Percentiles rank a stretch among this genome's conserved stretches.
Conservation (phyloP, 2,797 vertebrate species). For the Eptatretus atami region DNA sequence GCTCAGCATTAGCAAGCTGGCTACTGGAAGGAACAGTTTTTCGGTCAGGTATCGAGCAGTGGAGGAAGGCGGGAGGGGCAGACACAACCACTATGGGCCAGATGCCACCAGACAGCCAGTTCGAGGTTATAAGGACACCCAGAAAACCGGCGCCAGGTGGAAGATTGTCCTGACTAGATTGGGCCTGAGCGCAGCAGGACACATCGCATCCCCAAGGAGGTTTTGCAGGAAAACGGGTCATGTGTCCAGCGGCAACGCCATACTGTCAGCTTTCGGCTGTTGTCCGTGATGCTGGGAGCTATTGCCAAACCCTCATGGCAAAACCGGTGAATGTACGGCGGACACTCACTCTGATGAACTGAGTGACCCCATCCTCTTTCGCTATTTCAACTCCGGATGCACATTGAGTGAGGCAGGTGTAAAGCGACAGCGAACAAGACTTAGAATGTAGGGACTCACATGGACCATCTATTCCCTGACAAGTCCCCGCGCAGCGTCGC, state of each 20-base stretch:
- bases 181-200: constrained; percentile 13
- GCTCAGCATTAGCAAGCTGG: constrained; percentile 16
- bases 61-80: constrained; percentile 13
- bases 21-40: constrained; percentile 11
- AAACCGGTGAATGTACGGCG: constrained; percentile 42
- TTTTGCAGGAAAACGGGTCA: constrained; percentile 15
- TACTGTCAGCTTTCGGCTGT: constrained; percentile 86
- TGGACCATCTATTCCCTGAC: too few relatives aligned
- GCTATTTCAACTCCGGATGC: constrained; percentile 35
- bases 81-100: neutral
- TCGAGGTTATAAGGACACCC: constrained; percentile 15
- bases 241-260: constrained; percentile 27
- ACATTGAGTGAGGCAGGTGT: constrained; percentile 43
- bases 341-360: constrained; percentile 59
- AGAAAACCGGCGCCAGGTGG: constrained; percentile 16
- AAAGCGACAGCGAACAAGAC: constrained; percentile 12
- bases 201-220: constrained; percentile 12
- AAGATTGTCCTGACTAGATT: constrained; percentile 14
- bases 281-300: constrained; percentile 59
- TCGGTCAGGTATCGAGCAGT: constrained; percentile 11
- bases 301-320: constrained; percentile 87
- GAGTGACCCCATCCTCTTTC: constrained; percentile 53
- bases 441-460: constrained; percentile 55
- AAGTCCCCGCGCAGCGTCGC: too few relatives aligned
- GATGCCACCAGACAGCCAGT: neutral